Base-by-base conservation (phyloP, 2,888 invertebrate species). In the Morpho achilles region DNA sequence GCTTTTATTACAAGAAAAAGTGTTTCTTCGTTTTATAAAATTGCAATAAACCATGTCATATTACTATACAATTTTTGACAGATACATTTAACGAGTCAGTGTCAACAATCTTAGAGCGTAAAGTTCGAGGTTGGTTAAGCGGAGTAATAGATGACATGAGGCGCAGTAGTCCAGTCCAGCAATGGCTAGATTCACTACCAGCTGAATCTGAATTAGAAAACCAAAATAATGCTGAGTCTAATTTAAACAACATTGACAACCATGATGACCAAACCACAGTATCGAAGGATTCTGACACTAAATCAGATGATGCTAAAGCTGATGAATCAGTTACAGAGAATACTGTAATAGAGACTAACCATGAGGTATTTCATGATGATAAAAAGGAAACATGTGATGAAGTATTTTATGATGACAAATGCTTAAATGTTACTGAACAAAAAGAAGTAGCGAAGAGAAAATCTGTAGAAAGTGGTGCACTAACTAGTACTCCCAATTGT, bases 181-280 rank as follows among this genome's bases (percentile, higher is more conserved):
- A 94, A 85, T 95, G 95, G 95, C 91, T 95, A 64, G 94, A 95
- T 73, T 94, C 94, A 7, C 80, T 95, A 65, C 94, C 94, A 41
- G 79, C 78, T 61, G 85, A 85, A 1, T 57, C 74, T 44, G 67
- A 70, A 16, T 57, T 68, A 7, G 71, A 74, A 39, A 53, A 44
- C 4, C 61, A 62, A 59, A 65, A 60, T 32, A 64, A 60, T 49
- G 44, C 55, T 32, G 62, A 62, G 9, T 57, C 66, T 48, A 55
- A 46, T 51, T 52, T 62, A 42, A 56, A 57, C 32, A 60, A 52
- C 45, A 55, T 58, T 42, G 48, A 43, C 7, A 23, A 54, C 8
- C 53, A 52, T 7, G 48, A 42, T 50, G 61, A 70, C 58, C 73
- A 74, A 53, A 71, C 73, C 46, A 68, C 73, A 45, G 63, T 66